phyloP scores from a whole-genome alignment of 2,888 invertebrate genomes.

The Apocheima hispidaria region DNA sequence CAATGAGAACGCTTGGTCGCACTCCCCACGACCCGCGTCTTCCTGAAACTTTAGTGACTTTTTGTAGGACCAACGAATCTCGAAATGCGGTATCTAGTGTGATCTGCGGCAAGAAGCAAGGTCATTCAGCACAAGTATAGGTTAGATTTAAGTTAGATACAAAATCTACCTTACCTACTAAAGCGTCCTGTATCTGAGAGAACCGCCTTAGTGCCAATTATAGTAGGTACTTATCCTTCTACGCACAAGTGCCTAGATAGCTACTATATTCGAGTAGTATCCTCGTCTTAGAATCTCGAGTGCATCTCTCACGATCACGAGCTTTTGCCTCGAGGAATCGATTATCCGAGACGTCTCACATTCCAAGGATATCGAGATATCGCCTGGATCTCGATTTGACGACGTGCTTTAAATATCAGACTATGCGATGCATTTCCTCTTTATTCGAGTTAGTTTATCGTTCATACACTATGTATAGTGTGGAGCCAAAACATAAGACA shows the following conservation, averaged over 20 bases:
- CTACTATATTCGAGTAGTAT: conserved; percentile 47
- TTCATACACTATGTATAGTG: no score
- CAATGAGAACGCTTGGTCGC: no score
- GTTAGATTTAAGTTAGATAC: no score
- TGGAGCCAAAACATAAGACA: no score
- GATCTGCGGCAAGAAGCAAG: no score
- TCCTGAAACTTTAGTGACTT: no score
- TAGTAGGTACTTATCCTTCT: conserved; percentile 8
- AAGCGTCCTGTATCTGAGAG: no score
- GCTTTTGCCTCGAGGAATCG: conserved; percentile 68
- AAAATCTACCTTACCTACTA: no score
- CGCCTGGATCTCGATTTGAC: conserved; percentile 61
- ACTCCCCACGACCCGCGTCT: no score
- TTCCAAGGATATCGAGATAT: conserved; percentile 60
- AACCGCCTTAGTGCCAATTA: conserved; percentile 3
- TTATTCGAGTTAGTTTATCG: conserved; percentile 1
- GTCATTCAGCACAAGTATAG: no score
- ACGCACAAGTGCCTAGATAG: conserved; percentile 10
- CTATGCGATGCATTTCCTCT: conserved; percentile 27
- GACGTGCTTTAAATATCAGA: conserved; percentile 61
- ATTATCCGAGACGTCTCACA: conserved; percentile 68
- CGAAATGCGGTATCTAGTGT: no score
- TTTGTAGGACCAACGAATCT: no score
- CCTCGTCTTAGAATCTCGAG: conserved; percentile 59
- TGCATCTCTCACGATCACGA: conserved; percentile 63